phyloP scores from a whole-genome alignment of 1,140 invertebrate species.

The Bradysia coprophila region DNA sequence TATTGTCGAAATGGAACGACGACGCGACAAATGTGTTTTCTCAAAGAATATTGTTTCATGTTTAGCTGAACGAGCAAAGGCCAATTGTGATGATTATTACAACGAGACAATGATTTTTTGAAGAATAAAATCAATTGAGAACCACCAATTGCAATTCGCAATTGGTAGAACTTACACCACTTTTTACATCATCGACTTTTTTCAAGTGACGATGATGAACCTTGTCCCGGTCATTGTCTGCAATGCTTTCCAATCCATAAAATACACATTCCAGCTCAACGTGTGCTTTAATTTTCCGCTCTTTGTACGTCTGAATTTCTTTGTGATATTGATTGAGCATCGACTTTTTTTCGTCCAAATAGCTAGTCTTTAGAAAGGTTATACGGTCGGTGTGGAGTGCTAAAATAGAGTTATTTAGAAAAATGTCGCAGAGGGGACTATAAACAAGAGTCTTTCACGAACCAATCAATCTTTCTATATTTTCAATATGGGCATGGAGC shows the following conservation, averaged over 20 bases:
- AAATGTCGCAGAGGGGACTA: neutral
- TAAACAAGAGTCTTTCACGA: conserved; percentile 7
- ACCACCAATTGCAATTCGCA: neutral
- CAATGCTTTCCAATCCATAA: conserved; percentile 16
- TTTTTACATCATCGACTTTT: conserved; percentile 26
- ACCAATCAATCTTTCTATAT: conserved; percentile 46
- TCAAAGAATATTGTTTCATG: conserved; percentile 29
- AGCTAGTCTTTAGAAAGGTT: conserved; percentile 30
- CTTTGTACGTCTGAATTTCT: conserved; percentile 22
- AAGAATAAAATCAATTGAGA: conserved; percentile 4
- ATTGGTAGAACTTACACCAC: conserved; percentile 21
- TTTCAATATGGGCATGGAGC: conserved; percentile 42
- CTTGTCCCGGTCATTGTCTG: conserved; percentile 9
- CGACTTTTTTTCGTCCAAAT: conserved; percentile 28
- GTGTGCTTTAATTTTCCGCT: conserved; percentile 20
- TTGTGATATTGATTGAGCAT: conserved; percentile 27
- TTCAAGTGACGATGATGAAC: conserved; percentile 19
- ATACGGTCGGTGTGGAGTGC: conserved; percentile 27
- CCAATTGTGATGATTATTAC: conserved; percentile 34
- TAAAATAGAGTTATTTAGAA: conserved; percentile 12
- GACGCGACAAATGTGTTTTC: conserved; percentile 27
- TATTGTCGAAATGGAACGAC: conserved; percentile 25
- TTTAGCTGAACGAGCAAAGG: conserved; percentile 30
- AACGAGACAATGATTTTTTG: conserved; percentile 12
- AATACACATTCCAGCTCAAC: conserved; percentile 17